A percentile compares a stretch with the other conserved stretches of the same genome.
These are phyloP conservation scores for Piprites chloris DNA, from an alignment of 2,113 vertebrate genomes.

Conservation along the genomic window DNA sequence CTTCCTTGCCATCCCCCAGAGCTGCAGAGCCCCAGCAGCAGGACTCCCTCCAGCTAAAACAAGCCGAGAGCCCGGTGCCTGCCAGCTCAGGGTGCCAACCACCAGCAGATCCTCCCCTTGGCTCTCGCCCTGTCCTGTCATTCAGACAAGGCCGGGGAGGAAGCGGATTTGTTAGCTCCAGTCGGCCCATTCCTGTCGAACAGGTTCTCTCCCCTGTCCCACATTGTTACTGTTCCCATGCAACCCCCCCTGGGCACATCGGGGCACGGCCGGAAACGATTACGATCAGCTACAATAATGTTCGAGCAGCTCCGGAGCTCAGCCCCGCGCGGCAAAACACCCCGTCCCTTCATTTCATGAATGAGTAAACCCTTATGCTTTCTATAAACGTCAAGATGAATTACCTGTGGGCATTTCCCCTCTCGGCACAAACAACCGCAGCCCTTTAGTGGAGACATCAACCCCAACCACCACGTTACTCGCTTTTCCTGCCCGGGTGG, in stretches of 20 bases:
- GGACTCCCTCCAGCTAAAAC: not conserved
- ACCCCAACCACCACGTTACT: not conserved
- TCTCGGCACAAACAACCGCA: not conserved
- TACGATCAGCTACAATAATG: conserved; percentile 32
- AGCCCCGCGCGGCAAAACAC: not conserved
- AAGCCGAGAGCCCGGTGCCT: rapidly evolving
- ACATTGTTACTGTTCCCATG: conserved; percentile 21
- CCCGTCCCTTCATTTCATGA: conserved; percentile 41
- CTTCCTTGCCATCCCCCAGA: not conserved
- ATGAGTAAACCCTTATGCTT: conserved; percentile 51
- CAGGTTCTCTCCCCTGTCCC: conserved; percentile 19
- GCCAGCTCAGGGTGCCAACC: not conserved
- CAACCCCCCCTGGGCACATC: conserved; percentile 29
- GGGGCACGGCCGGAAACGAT: conserved; percentile 67
- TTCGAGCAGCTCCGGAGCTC: conserved; percentile 23
- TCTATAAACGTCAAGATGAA: conserved; percentile 54
- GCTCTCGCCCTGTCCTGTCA: not conserved
- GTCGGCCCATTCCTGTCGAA: not conserved
- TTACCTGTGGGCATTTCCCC: conserved; percentile 40
- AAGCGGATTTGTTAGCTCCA: not conserved
- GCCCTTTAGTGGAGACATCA: not conserved
- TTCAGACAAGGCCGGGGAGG: not conserved
- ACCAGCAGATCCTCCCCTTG: not conserved
- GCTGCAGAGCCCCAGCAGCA: not conserved
- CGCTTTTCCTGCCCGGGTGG: not conserved